Conservation (phyloP, 1,140 invertebrate species). For the Mizuhopecten yessoensis region DNA sequence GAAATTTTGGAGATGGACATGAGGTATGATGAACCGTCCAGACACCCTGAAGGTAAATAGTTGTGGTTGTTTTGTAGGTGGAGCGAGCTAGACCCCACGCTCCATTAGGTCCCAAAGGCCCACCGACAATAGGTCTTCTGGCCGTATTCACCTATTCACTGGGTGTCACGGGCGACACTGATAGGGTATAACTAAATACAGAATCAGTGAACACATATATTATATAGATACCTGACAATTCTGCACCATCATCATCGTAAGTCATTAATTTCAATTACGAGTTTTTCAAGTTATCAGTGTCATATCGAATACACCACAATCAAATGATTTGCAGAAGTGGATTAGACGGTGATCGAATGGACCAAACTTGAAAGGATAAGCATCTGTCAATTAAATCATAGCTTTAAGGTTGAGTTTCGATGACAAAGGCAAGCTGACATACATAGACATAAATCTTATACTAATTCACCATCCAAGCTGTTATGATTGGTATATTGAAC, state of each 20-base stretch:
- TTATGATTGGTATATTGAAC: background rate
- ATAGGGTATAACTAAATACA: background rate
- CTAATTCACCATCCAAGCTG: conserved; percentile 29
- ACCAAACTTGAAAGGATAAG: background rate
- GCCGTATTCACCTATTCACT: background rate
- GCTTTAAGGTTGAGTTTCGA: background rate
- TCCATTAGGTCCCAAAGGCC: conserved; percentile 13
- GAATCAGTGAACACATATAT: background rate
- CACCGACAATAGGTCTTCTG: background rate
- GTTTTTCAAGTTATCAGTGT: conserved; percentile 1
- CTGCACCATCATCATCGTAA: conserved; percentile 30
- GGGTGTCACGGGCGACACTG: background rate
- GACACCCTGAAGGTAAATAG: conserved; percentile 1
- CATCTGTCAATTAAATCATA: background rate
- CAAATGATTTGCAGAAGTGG: background rate
- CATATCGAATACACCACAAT: background rate
- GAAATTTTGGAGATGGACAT: background rate
- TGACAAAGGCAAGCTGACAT: background rate
- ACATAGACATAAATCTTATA: background rate
- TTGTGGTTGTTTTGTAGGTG: conserved; percentile 33
- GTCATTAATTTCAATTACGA: background rate
- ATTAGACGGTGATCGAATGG: background rate
- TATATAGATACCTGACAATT: background rate
- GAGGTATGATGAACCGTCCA: background rate
- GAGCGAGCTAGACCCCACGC: background rate